These are phyloP conservation scores for Macaria notata DNA, from an alignment of 2,888 invertebrate genomes.

Conservation along the genomic window DNA sequence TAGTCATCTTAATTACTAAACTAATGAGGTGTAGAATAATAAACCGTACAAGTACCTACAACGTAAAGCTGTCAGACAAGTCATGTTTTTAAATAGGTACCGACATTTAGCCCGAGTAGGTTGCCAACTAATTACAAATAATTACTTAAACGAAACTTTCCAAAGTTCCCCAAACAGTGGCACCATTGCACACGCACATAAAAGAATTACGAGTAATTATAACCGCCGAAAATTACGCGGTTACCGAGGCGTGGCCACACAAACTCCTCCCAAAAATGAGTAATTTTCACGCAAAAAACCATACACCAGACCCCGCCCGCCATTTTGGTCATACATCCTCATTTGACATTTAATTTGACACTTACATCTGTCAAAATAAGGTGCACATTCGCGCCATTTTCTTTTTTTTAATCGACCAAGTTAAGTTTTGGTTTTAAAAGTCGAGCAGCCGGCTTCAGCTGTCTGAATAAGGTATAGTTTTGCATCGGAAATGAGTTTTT, in stretches of 20 bases:
- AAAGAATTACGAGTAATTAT: slow-evolving; percentile 15
- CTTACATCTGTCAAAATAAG: slow-evolving; percentile 30
- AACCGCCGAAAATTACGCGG: slow-evolving; percentile 18
- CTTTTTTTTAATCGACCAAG: slow-evolving; percentile 10
- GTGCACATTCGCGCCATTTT: slow-evolving; percentile 23
- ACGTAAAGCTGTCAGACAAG: too few relatives aligned
- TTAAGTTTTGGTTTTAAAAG: slow-evolving; percentile 9
- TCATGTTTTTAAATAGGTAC: not conserved
- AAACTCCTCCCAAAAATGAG: slow-evolving; percentile 31
- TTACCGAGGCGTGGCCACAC: slow-evolving; percentile 28
- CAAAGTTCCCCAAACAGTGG: slow-evolving; percentile 22
- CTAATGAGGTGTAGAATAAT: too few relatives aligned
- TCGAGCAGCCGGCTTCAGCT: slow-evolving; percentile 13
- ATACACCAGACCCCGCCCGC: slow-evolving; percentile 25
- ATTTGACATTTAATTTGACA: slow-evolving; percentile 25
- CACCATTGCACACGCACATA: slow-evolving; percentile 16
- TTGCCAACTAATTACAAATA: slow-evolving; percentile 12
- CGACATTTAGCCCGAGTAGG: not conserved
- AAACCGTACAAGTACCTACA: too few relatives aligned
- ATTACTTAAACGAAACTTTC: slow-evolving; percentile 10
- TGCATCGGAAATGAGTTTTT: slow-evolving; percentile 19
- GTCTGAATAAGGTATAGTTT: slow-evolving; percentile 27
- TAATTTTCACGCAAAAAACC: slow-evolving; percentile 34
- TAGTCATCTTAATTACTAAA: too few relatives aligned
- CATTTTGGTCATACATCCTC: slow-evolving; percentile 25